Evolutionary conservation across 2,113 vertebrate species (phyloP).

Genomic region (Pomatostomus ruficeps): DNA sequence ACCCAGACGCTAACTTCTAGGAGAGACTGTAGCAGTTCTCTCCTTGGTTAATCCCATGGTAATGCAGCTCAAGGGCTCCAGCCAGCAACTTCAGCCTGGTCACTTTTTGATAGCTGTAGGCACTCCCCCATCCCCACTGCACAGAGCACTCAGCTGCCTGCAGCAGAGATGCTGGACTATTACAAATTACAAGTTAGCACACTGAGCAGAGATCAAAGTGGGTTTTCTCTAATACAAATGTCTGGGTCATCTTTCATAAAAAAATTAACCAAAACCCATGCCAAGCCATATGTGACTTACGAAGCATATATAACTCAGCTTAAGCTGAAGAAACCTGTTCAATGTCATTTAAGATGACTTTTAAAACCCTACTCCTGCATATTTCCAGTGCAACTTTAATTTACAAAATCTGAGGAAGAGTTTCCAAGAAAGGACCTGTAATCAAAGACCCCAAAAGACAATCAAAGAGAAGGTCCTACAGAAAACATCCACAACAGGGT

Average conservation of each 20-base stretch:
- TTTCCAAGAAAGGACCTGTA: background rate
- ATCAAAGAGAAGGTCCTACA: background rate
- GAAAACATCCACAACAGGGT: background rate
- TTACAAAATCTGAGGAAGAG: background rate
- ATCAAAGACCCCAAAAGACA: background rate
- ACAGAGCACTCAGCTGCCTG: background rate
- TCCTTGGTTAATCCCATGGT: fast-evolving
- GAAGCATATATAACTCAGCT: background rate
- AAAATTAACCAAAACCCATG: background rate
- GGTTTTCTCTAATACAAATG: background rate
- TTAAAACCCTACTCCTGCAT: background rate
- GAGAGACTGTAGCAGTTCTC: background rate
- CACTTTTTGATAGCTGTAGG: background rate
- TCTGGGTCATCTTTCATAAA: background rate
- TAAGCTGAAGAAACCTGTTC: background rate
- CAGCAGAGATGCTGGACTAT: background rate
- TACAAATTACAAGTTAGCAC: background rate
- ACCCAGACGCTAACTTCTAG: background rate
- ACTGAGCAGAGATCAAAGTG: background rate
- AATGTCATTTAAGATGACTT: background rate
- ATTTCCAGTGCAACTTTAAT: background rate
- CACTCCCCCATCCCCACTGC: background rate
- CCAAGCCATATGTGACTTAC: background rate
- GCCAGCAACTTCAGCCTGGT: background rate
- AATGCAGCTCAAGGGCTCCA: background rate